phyloP scores from a whole-genome alignment of 92 coral and sea anemone genomes.

The Plumapathes pennacea region DNA sequence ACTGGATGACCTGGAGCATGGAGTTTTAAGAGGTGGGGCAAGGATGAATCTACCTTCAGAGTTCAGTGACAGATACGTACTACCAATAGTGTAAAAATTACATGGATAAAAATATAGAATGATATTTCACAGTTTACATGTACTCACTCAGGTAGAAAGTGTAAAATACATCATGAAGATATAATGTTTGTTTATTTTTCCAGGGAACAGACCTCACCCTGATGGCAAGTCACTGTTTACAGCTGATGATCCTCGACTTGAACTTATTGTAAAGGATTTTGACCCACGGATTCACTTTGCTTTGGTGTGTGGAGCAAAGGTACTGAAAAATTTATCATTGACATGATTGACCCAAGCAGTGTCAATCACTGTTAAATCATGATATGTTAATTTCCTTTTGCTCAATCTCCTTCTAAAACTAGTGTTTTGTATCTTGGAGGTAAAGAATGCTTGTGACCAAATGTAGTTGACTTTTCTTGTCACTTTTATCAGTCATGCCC shows the following conservation, averaged over 20 bases:
- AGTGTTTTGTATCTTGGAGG: not conserved
- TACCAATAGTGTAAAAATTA: too few relatives aligned
- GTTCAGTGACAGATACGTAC: not conserved
- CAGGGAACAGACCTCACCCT: constrained; percentile 89
- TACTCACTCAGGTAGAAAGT: too few relatives aligned
- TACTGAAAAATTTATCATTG: not conserved
- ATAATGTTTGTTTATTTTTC: not conserved
- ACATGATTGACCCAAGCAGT: not conserved
- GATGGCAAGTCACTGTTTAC: constrained; percentile 56
- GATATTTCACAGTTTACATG: too few relatives aligned
- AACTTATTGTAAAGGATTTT: constrained; percentile 46
- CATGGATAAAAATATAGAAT: too few relatives aligned
- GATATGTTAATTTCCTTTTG: not conserved
- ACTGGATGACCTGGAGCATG: constrained; percentile 96
- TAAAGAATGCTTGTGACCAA: too few relatives aligned
- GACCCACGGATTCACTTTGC: constrained; percentile 99
- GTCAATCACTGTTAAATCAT: too few relatives aligned
- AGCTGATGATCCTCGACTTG: constrained; percentile 67
- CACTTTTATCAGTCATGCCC: constrained; percentile 99
- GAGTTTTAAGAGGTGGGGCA: constrained; percentile 77
- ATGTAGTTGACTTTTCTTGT: too few relatives aligned
- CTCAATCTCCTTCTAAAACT: not conserved
- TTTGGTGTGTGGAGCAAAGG: constrained; percentile 98
- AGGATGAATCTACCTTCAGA: not conserved
- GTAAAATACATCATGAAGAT: too few relatives aligned